phyloP scores from a whole-genome alignment of 2,797 vertebrate species.

The Crotalus adamanteus region DNA sequence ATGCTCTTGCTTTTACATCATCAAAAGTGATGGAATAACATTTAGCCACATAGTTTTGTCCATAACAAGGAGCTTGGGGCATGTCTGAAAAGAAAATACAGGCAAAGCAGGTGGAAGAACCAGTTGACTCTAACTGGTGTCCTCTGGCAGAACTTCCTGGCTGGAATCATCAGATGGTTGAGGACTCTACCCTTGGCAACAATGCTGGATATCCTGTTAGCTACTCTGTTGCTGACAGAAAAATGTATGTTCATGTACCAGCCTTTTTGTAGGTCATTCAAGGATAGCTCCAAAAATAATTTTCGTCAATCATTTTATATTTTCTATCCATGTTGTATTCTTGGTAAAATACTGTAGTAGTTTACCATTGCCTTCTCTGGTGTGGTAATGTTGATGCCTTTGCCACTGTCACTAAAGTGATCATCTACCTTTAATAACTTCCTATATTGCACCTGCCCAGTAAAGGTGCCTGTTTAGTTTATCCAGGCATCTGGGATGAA shows the following conservation, averaged over 20 bases:
- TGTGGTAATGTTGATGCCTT: background rate
- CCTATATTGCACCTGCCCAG: background rate
- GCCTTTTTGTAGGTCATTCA: background rate
- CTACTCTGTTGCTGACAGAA: background rate
- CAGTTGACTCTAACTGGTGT: background rate
- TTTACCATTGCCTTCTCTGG: background rate
- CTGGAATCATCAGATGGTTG: background rate
- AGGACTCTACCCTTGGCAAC: background rate
- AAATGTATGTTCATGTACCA: background rate
- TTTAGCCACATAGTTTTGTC: background rate
- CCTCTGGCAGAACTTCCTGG: background rate
- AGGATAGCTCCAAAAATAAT: background rate
- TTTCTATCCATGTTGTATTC: background rate
- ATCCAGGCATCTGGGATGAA: background rate
- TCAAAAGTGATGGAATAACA: background rate
- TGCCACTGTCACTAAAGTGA: background rate
- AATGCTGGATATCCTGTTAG: background rate
- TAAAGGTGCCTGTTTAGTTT: background rate
- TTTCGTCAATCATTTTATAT: background rate
- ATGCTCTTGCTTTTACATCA: background rate
- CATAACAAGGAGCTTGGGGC: background rate
- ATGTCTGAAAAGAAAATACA: background rate
- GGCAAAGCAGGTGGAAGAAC: background rate
- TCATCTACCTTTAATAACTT: background rate
- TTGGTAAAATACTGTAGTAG: background rate